Evolutionary conservation across 2,797 vertebrate species (phyloP).

Genomic region (Schizopygopsis malacanthus): DNA sequence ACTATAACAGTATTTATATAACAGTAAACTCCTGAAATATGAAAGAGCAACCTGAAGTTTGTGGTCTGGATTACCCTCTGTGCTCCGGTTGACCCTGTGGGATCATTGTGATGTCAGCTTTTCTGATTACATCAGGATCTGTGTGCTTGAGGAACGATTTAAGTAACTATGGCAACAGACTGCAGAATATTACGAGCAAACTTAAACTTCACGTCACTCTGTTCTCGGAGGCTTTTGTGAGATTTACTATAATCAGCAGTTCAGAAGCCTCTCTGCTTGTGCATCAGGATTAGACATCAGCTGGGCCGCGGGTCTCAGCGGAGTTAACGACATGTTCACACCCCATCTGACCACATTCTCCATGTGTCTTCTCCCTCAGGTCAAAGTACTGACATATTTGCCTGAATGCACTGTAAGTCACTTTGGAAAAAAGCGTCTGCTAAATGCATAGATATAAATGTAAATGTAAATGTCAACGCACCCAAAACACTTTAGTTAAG

Average conservation of each 20-base stretch:
- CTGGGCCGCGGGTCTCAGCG: background rate
- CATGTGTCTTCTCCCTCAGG: constrained; percentile 30
- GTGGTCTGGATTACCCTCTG: constrained; percentile 5
- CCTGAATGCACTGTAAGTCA: too few species aligned
- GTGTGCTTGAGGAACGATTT: constrained; percentile 48
- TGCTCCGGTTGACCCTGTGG: constrained; percentile 5
- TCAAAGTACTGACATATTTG: background rate
- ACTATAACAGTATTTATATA: background rate
- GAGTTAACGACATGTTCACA: constrained; percentile 23
- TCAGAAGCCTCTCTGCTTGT: constrained; percentile 26
- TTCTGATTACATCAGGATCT: constrained; percentile 53
- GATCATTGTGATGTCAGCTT: constrained; percentile 40
- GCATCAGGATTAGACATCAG: constrained; percentile 30
- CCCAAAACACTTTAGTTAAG: background rate
- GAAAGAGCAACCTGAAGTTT: background rate
- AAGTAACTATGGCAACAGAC: constrained; percentile 49
- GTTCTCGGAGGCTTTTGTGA: constrained; percentile 27
- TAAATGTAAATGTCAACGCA: background rate
- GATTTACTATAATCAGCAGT: constrained; percentile 37
- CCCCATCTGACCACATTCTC: constrained; percentile 15
- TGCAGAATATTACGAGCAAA: constrained; percentile 35
- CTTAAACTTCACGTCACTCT: constrained; percentile 42
- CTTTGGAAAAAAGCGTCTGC: too few species aligned
- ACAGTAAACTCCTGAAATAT: background rate
- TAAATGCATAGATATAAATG: too few species aligned